Conservation (phyloP, 2,888 invertebrate species). For the Allolobophora icterica region DNA sequence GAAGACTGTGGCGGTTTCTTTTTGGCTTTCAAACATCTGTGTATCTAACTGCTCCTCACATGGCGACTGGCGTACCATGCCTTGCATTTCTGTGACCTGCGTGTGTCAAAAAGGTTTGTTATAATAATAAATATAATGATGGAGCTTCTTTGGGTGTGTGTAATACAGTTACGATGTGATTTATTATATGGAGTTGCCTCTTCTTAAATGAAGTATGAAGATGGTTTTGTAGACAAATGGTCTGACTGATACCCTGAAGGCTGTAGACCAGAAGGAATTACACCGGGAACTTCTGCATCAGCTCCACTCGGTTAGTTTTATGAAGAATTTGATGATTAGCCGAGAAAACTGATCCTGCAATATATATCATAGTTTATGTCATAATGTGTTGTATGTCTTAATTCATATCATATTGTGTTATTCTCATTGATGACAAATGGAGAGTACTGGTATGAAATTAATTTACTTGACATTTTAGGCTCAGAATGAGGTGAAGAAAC, state of each 20-base stretch:
- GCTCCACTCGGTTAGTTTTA: background rate
- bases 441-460: background rate
- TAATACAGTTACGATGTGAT: no score
- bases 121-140: no score
- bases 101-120: no score
- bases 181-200: no score
- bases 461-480: conserved; percentile 21
- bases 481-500: conserved; percentile 3
- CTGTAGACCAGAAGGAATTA: background rate
- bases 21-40: no score
- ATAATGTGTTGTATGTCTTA: no score
- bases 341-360: background rate
- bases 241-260: background rate
- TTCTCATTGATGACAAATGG: no score
- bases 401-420: no score
- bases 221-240: background rate
- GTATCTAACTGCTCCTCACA: no score
- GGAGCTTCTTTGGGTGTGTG: background rate
- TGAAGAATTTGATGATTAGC: background rate
- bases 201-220: background rate
- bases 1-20: no score
- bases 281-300: background rate
- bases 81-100: no score
- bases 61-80: background rate
- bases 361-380: no score